These are phyloP conservation scores for Chrysolina americana DNA, from an alignment of 2,888 invertebrate genomes.

Conservation along the genomic window DNA sequence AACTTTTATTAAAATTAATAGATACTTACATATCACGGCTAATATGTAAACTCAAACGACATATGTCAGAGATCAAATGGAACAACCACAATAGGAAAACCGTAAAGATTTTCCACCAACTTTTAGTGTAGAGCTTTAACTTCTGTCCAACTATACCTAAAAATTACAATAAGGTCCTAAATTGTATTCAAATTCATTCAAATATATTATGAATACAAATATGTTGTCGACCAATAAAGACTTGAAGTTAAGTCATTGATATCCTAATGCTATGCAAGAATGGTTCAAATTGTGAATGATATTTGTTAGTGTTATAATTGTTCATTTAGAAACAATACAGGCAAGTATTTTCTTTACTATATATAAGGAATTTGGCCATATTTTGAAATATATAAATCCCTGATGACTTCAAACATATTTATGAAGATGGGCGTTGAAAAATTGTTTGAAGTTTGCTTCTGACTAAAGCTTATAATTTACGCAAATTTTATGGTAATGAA, in stretches of 20 bases:
- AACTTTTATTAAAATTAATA: slow-evolving; percentile 56
- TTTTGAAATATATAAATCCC: too few relatives aligned
- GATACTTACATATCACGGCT: slow-evolving; percentile 80
- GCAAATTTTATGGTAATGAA: too few relatives aligned
- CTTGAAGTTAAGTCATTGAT: not conserved
- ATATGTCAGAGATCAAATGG: slow-evolving; percentile 84
- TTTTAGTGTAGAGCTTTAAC: slow-evolving; percentile 71
- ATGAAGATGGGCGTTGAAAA: not conserved
- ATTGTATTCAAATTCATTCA: slow-evolving; percentile 30
- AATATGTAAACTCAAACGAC: slow-evolving; percentile 83
- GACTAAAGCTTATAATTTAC: slow-evolving; percentile 5
- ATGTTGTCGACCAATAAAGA: not conserved
- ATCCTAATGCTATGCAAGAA: slow-evolving; percentile 1
- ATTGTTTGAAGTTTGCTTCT: not conserved
- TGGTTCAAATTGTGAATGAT: slow-evolving; percentile 10
- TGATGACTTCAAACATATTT: too few relatives aligned
- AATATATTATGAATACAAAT: not conserved
- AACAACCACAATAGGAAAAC: slow-evolving; percentile 83
- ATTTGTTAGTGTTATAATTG: not conserved
- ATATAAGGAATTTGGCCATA: too few relatives aligned
- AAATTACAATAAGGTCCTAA: slow-evolving; percentile 36
- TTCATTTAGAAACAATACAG: too few relatives aligned
- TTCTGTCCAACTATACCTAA: slow-evolving; percentile 67
- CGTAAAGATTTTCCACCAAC: slow-evolving; percentile 73
- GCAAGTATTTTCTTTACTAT: too few relatives aligned